These are phyloP conservation scores for Thecophora atra DNA, from an alignment of 2,888 invertebrate genomes.

Conservation along the genomic window DNA sequence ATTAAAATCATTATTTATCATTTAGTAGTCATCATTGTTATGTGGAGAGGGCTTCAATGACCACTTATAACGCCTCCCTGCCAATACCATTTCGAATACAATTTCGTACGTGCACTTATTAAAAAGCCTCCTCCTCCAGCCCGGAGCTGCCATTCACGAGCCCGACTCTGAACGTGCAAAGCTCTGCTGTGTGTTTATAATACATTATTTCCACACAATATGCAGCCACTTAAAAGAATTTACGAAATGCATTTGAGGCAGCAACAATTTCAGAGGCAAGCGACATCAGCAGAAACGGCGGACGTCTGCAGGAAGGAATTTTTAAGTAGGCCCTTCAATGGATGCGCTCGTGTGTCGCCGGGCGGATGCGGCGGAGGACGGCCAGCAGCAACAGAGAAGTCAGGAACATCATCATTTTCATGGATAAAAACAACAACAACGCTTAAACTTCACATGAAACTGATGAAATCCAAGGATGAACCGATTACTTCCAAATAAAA, in stretches of 20 bases:
- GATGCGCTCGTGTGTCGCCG: conserved; percentile 32
- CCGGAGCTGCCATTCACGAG: no score
- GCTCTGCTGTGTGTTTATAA: conserved; percentile 13
- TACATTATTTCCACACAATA: conserved; percentile 29
- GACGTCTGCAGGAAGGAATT: conserved; percentile 24
- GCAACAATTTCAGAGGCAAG: conserved; percentile 5
- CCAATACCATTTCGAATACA: no score
- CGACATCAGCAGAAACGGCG: not conserved
- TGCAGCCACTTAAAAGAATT: conserved; percentile 27
- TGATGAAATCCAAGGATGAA: not conserved
- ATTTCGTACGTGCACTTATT: not conserved
- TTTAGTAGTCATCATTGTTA: no score
- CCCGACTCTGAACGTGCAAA: conserved; percentile 24
- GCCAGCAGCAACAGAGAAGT: conserved; percentile 1
- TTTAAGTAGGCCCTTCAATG: conserved; percentile 31
- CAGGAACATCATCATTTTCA: conserved; percentile 21
- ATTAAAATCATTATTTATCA: no score
- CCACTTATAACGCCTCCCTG: not conserved
- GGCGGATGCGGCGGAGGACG: conserved; percentile 15
- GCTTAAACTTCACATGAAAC: not conserved
- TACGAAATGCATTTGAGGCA: conserved; percentile 25
- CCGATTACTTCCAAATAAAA: not conserved
- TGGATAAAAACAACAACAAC: not conserved
- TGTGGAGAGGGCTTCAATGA: not conserved
- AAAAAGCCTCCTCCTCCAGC: not conserved